Percentiles rank a stretch among this genome's conserved stretches.
These are phyloP conservation scores for Hozukius guyotensis DNA, from an alignment of 2,797 vertebrate genomes.

Conservation along the genomic window DNA sequence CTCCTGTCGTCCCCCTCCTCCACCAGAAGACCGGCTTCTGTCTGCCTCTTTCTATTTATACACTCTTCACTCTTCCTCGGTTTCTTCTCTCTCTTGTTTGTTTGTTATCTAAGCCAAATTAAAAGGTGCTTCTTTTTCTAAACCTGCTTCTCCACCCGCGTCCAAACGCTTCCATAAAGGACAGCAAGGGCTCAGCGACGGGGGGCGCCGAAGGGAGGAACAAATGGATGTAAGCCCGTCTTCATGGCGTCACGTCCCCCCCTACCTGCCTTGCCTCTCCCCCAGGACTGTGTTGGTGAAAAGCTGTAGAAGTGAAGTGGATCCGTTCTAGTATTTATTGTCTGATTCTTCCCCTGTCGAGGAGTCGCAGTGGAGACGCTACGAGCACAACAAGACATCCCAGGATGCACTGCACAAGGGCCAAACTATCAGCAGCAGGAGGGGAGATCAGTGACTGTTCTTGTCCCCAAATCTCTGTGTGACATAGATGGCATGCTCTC, in stretches of 20 bases:
- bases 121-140: constrained; percentile 81
- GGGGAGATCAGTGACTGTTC: constrained; percentile 42
- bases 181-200: constrained; percentile 37
- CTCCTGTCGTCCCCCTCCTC: not conserved
- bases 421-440: constrained; percentile 32
- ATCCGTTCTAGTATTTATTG: constrained; percentile 51
- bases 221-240: constrained; percentile 10
- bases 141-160: constrained; percentile 35
- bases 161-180: constrained; percentile 52
- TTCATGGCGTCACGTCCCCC: not conserved
- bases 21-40: constrained; percentile 50
- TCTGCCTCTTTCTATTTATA: constrained; percentile 72
- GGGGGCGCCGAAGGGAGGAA: not conserved
- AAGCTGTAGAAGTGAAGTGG: constrained; percentile 20
- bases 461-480: constrained; percentile 27
- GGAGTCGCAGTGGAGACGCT: constrained; percentile 12
- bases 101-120: constrained; percentile 79
- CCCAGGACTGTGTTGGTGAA: constrained; percentile 30
- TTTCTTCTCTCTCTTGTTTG: constrained; percentile 41
- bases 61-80: constrained; percentile 34
- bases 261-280: not conserved
- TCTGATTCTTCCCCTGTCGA: not conserved
- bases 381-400: constrained; percentile 65
- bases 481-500: constrained; percentile 18
- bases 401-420: constrained; percentile 61